Percentiles rank a stretch among this genome's conserved stretches.
Conservation (phyloP, 2,113 vertebrate species). For the Hippocampus comes region DNA sequence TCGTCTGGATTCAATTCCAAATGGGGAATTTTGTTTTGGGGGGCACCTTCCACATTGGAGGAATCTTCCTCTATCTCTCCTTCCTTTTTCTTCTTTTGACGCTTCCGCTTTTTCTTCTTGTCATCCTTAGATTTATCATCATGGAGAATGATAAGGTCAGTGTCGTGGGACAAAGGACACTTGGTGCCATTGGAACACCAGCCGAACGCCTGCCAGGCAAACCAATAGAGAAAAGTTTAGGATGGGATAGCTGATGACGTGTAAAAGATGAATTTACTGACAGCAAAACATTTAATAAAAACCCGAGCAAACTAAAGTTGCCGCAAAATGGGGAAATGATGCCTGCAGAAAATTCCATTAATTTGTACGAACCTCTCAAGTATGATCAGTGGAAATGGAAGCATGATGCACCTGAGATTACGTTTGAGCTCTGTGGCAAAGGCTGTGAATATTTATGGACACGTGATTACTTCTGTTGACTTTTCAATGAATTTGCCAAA, state of each 20-base stretch:
- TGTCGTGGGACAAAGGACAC: slow-evolving; percentile 90
- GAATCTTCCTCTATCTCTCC: slow-evolving; percentile 18
- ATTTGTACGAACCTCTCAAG: too few relatives aligned
- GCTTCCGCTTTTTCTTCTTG: slow-evolving; percentile 76
- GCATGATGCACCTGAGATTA: too few relatives aligned
- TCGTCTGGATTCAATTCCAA: slow-evolving; percentile 56
- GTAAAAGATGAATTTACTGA: neutral
- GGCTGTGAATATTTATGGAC: too few relatives aligned
- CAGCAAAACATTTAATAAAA: neutral
- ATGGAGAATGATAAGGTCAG: slow-evolving; percentile 88
- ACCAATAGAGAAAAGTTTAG: neutral
- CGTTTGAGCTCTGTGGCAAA: too few relatives aligned
- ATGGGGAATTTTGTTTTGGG: slow-evolving; percentile 56
- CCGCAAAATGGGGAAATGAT: too few relatives aligned
- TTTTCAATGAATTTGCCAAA: too few relatives aligned
- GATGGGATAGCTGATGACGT: neutral
- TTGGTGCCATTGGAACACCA: slow-evolving; percentile 88
- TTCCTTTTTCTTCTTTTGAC: slow-evolving; percentile 62
- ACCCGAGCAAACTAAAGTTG: too few relatives aligned
- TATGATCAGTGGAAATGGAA: too few relatives aligned
- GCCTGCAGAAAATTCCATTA: too few relatives aligned
- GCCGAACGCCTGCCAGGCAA: slow-evolving; percentile 81
- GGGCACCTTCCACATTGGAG: slow-evolving; percentile 26
- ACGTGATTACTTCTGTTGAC: too few relatives aligned
- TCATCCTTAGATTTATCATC: slow-evolving; percentile 79